Evolutionary conservation across 2,888 invertebrate species (phyloP), one percentile per base, ranked within the genome.

Genomic region (Eupithecia tripunctaria): DNA sequence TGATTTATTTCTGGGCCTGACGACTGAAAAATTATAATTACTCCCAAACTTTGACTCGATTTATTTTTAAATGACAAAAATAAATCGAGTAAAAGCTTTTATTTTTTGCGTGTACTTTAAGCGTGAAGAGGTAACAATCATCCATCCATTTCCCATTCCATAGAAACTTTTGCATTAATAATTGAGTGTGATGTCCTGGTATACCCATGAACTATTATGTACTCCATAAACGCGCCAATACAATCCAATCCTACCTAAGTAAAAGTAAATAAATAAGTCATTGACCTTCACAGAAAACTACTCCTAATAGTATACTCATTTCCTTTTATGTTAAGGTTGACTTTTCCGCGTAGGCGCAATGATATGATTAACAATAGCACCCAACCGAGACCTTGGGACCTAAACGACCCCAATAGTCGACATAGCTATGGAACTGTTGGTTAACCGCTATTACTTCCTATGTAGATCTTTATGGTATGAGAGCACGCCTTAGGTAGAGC

Each of bases 371-470:
- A 73, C 71, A 74, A 69, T 74, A 74, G 70, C 67, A 67, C 67
- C 67, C 66, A 70, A 74, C 65, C 70, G 56, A 69, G 71, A 70
- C 74, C 74, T 74, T 74, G 71, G 67, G 67, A 15, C 66, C 63
- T 72, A 74, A 74, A 67, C 63, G 67, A 65, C 51, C 68, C 66
- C 71, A 71, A 74, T 71, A 71, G 71, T 47, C 29, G 29, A 63
- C 66, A 67, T 73, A 78, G 77, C 77, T 72, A 71, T 69, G 82
- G 79, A 76, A 84, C 69, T 81, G 32, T 36, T 76, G 84, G 85
- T 79, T 83, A 79, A 86, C 88, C 81, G 80, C 76, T 81, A 84
- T 84, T 85, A 80, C 77, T 81, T 76, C 78, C 79, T 77, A 73
- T 72, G 72, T 74, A 71, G 72, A 79, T 78, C 76, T 78, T 79